Conservation (phyloP, 1,140 invertebrate species). For the Ceratina australensis region DNA sequence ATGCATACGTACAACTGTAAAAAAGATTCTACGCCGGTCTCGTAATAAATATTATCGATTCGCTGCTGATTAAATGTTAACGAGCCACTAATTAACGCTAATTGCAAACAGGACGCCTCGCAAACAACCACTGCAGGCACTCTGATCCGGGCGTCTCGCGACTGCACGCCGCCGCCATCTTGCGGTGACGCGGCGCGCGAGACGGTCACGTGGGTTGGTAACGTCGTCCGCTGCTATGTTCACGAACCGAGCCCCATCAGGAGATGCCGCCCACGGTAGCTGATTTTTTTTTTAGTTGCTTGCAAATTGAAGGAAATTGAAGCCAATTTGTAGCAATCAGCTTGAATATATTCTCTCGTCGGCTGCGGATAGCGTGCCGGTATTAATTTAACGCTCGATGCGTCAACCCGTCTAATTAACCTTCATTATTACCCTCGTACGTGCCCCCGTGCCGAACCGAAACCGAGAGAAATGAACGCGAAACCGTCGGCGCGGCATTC, state of each 20-base stretch:
- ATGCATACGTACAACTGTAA: not conserved
- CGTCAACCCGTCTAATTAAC: slow-evolving; percentile 63
- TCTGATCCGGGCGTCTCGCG: too few species aligned
- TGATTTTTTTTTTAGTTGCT: slow-evolving; percentile 20
- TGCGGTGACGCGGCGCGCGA: not conserved
- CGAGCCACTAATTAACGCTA: not conserved
- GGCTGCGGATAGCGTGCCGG: slow-evolving; percentile 45
- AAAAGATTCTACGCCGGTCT: not conserved
- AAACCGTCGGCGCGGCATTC: too few species aligned
- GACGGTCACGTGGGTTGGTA: too few species aligned
- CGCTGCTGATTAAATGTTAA: not conserved
- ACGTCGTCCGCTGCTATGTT: slow-evolving; percentile 20
- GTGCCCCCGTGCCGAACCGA: slow-evolving; percentile 27
- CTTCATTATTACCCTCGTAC: slow-evolving; percentile 56
- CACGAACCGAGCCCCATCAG: not conserved
- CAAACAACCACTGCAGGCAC: too few species aligned
- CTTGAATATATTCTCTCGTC: slow-evolving; percentile 44
- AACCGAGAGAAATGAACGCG: not conserved
- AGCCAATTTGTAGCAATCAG: slow-evolving; percentile 72
- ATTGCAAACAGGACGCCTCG: not conserved
- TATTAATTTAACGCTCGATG: slow-evolving; percentile 64
- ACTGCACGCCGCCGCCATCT: slow-evolving; percentile 7
- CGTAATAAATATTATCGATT: too few species aligned
- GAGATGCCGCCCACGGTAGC: slow-evolving; percentile 58
- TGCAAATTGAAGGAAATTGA: slow-evolving; percentile 68